Percentiles rank a stretch among this genome's conserved stretches.
These are phyloP conservation scores for Coelinius sp. DNA, from an alignment of 2,888 invertebrate genomes.

Conservation along the genomic window DNA sequence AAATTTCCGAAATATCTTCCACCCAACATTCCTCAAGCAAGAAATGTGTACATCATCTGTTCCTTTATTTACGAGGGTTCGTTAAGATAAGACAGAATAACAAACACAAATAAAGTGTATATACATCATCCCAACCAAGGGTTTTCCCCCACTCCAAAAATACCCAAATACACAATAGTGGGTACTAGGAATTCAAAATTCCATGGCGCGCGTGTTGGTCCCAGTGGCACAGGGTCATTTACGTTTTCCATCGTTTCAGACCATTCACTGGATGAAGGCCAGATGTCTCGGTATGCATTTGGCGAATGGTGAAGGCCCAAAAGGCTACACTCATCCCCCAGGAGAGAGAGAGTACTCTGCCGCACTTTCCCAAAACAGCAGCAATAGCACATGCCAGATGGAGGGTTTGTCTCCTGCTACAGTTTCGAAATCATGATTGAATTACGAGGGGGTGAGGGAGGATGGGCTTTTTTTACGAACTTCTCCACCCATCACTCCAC, in stretches of 20 bases:
- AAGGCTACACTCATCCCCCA: slow-evolving; percentile 4
- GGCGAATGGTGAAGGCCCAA: neutral
- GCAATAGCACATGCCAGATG: slow-evolving; percentile 7
- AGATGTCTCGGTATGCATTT: slow-evolving; percentile 55
- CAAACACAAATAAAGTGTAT: neutral
- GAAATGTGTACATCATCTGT: neutral
- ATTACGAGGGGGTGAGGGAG: neutral
- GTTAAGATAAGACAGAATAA: neutral
- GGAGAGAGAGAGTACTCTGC: neutral
- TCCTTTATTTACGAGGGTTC: neutral
- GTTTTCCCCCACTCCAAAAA: neutral
- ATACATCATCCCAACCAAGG: neutral
- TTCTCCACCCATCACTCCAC: neutral
- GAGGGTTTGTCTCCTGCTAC: neutral
- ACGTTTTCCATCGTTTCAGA: slow-evolving; percentile 24
- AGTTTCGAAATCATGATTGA: neutral
- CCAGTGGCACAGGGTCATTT: slow-evolving; percentile 12
- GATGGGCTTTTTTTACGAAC: neutral
- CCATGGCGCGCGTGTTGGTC: neutral
- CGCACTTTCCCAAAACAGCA: neutral
- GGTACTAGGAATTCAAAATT: neutral
- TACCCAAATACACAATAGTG: neutral
- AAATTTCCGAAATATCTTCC: neutral
- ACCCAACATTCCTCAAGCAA: neutral
- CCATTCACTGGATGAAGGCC: slow-evolving; percentile 56